Percentiles rank a stretch among this genome's conserved stretches.
Evolutionary conservation across 2,113 vertebrate genomes (phyloP).

Genomic region (Channa maculata): DNA sequence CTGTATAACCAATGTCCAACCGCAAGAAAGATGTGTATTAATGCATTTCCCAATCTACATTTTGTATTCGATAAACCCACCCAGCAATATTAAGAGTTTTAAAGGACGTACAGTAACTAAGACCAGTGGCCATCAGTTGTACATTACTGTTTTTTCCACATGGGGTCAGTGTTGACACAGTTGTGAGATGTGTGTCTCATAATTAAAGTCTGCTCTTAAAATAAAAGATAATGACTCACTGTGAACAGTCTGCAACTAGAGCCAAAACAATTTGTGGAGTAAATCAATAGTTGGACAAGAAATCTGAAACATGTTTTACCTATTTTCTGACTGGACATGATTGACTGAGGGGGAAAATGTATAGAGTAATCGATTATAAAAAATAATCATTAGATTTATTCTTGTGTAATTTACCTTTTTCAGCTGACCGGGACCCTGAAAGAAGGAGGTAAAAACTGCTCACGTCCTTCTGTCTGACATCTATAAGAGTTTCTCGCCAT

Average conservation of each 20-base stretch:
- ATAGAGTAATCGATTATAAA: no score
- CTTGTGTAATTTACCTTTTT: background rate
- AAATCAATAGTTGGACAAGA: background rate
- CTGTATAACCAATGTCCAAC: background rate
- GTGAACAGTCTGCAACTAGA: background rate
- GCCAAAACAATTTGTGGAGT: background rate
- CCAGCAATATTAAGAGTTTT: background rate
- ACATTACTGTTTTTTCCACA: conserved; percentile 41
- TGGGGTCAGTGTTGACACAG: conserved; percentile 64
- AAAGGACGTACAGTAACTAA: background rate
- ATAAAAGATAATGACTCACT: background rate
- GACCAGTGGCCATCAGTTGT: conserved; percentile 12
- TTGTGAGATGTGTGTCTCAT: no score
- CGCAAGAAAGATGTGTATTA: background rate
- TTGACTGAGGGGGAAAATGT: no score
- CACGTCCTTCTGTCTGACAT: background rate
- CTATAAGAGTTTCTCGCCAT: background rate
- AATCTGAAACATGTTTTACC: background rate
- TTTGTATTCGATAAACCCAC: conserved; percentile 11
- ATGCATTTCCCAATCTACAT: background rate
- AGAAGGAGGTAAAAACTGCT: background rate
- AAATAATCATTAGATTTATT: background rate
- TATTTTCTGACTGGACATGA: no score
- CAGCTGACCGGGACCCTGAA: no score
- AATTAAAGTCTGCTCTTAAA: no score